phyloP scores from a whole-genome alignment of 2,113 vertebrate genomes.

The Melierax canorus region DNA sequence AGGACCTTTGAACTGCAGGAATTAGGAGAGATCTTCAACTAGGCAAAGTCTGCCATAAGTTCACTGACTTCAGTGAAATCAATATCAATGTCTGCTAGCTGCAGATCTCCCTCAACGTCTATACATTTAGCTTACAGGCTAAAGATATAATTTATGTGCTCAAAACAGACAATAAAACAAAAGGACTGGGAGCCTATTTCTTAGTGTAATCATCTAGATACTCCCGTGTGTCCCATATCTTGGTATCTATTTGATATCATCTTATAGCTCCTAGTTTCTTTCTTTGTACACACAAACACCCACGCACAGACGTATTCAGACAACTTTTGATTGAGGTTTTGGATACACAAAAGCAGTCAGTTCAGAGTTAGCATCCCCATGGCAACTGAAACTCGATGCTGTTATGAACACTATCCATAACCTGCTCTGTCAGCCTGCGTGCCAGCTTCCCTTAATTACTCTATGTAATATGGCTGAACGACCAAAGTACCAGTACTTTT shows the following conservation, averaged over 20 bases:
- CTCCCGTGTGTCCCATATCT: background rate
- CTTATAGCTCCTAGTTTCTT: background rate
- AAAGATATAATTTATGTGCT: background rate
- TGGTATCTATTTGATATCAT: background rate
- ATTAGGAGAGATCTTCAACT: background rate
- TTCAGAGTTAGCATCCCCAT: background rate
- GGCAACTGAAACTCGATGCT: background rate
- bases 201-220: background rate
- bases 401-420: background rate
- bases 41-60: background rate
- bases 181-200: background rate
- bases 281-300: background rate
- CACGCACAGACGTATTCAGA: accelerated
- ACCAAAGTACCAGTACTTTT: background rate
- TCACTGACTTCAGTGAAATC: background rate
- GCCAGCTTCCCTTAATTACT: background rate
- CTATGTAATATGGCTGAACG: background rate
- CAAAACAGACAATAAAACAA: background rate
- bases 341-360: background rate
- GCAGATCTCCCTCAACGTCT: background rate
- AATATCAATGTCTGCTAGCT: background rate
- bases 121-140: background rate
- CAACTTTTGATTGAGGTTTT: background rate
- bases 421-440: background rate
- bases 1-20: background rate